These are phyloP conservation scores for Drosophila ustulata DNA, from an alignment of 2,888 invertebrate species.

Conservation along the genomic window DNA sequence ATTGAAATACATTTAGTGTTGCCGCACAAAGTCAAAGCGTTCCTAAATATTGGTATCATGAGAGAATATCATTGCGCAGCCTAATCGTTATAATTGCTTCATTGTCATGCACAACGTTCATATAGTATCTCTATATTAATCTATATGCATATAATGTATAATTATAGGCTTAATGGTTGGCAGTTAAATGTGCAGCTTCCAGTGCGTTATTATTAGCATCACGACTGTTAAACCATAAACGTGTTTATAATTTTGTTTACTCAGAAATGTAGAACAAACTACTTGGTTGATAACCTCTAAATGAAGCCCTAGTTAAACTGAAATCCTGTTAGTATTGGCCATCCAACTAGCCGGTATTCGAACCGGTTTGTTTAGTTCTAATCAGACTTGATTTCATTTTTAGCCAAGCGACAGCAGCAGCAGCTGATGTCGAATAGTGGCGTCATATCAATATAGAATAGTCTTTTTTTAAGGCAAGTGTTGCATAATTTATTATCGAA, in stretches of 20 bases:
- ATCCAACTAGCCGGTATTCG: constrained; percentile 11
- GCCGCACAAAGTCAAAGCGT: constrained; percentile 35
- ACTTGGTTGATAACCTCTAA: constrained; percentile 30
- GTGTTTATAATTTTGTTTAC: constrained; percentile 2
- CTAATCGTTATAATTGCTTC: constrained; percentile 57
- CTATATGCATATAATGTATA: background rate
- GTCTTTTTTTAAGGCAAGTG: constrained; percentile 23
- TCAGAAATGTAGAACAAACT: constrained; percentile 7
- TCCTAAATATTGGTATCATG: constrained; percentile 34
- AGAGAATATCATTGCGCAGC: constrained; percentile 40
- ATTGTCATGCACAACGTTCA: constrained; percentile 61
- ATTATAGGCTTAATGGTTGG: constrained; percentile 4
- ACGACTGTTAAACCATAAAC: background rate
- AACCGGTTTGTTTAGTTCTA: constrained; percentile 57
- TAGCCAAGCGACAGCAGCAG: constrained; percentile 2
- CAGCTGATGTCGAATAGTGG: constrained; percentile 34
- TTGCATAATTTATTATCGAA: constrained; percentile 48
- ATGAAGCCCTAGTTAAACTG: constrained; percentile 8
- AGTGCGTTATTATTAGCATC: constrained; percentile 36
- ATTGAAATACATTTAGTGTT: constrained; percentile 15
- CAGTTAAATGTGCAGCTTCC: constrained; percentile 26
- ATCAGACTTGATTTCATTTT: constrained; percentile 17
- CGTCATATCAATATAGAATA: constrained; percentile 49
- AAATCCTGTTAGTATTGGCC: constrained; percentile 5
- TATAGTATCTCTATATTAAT: background rate